A percentile compares a stretch with the other conserved stretches of the same genome.
Conservation (phyloP, 2,797 vertebrate genomes). For the Alca torda region DNA sequence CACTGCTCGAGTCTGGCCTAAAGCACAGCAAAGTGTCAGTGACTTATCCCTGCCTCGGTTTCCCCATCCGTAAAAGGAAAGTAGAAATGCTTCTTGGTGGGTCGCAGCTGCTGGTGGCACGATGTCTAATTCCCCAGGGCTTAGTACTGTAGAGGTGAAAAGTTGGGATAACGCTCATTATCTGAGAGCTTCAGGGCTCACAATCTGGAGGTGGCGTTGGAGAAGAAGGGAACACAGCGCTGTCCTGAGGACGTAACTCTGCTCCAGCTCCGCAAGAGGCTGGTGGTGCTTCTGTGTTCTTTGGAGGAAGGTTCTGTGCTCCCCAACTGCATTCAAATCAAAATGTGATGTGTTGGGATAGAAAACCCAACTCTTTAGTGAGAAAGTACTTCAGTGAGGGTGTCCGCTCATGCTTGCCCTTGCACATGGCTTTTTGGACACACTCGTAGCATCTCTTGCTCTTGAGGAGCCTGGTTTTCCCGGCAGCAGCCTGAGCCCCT, state of each 20-base stretch:
- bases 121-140: not conserved
- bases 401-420: not conserved
- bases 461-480: not conserved
- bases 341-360: not conserved
- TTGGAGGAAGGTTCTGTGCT: not conserved
- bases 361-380: not conserved
- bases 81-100: not conserved
- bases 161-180: not conserved
- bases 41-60: not conserved
- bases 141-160: not conserved
- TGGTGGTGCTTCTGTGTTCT: not conserved
- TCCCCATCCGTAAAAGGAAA: not conserved
- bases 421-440: not conserved
- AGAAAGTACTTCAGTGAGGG: rapidly evolving
- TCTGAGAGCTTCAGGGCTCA: not conserved
- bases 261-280: not conserved
- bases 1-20: not conserved
- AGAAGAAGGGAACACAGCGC: rapidly evolving
- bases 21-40: not conserved
- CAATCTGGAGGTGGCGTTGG: not conserved
- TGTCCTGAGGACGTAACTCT: not conserved
- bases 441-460: not conserved
- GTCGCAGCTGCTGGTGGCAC: not conserved
- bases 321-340: not conserved
- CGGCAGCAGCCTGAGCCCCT: not conserved